A percentile compares a stretch with the other conserved stretches of the same genome.
Conservation (phyloP, 2,113 vertebrate genomes). For the Bubo blakistoni region DNA sequence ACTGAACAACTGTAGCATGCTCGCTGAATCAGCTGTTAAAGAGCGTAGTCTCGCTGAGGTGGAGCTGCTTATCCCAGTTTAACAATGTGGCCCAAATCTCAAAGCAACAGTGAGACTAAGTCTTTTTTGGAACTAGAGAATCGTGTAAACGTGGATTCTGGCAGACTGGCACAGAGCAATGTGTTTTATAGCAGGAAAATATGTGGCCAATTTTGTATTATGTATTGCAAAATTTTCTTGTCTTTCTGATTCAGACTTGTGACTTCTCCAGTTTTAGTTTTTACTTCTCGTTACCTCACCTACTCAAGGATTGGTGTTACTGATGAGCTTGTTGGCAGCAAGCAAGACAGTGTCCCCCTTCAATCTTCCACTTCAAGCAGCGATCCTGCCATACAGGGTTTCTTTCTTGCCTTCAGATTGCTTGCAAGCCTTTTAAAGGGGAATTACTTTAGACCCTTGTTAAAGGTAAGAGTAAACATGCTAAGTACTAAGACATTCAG, state of each 20-base stretch:
- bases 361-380: background rate
- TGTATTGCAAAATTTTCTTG: background rate
- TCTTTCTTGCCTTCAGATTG: constrained; percentile 6
- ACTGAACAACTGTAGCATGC: background rate
- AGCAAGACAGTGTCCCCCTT: background rate
- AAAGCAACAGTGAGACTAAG: background rate
- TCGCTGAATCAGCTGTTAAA: background rate
- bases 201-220: background rate
- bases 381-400: background rate
- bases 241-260: background rate
- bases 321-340: background rate
- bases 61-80: background rate
- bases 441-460: constrained; percentile 48
- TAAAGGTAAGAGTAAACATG: constrained; percentile 52
- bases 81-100: background rate
- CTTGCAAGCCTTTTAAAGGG: constrained; percentile 19
- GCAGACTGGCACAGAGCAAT: background rate
- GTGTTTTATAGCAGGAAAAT: background rate
- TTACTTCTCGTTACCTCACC: background rate
- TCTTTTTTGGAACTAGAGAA: background rate
- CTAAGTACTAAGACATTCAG: constrained; percentile 48
- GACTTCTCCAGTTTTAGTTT: background rate
- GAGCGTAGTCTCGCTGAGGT: fast-evolving
- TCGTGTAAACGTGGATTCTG: background rate
- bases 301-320: background rate